Percentiles rank a stretch among this genome's conserved stretches.
These are phyloP conservation scores for Mimachlamys varia DNA, from an alignment of 2,888 invertebrate genomes.

Conservation along the genomic window DNA sequence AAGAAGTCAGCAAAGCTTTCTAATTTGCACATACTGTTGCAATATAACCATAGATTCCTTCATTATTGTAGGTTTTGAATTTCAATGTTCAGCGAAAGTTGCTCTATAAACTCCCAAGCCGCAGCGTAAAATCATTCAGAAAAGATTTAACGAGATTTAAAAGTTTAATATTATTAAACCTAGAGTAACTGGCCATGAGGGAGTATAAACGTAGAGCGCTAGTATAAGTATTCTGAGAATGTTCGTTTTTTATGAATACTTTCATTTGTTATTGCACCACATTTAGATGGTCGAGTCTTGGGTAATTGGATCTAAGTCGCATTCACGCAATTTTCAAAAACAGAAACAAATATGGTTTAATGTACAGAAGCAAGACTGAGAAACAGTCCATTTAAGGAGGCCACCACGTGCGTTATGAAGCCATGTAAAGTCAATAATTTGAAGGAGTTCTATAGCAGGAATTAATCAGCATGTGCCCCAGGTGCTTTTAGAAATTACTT, in stretches of 20 bases:
- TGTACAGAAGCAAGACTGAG: too few relatives aligned
- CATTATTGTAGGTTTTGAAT: background rate
- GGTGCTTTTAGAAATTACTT: too few relatives aligned
- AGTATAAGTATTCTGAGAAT: background rate
- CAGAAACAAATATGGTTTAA: too few relatives aligned
- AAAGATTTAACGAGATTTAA: background rate
- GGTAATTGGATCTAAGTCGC: too few relatives aligned
- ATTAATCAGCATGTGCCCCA: too few relatives aligned
- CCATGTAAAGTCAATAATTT: too few relatives aligned
- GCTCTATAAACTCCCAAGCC: background rate
- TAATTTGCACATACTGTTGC: background rate
- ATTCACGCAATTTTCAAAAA: too few relatives aligned
- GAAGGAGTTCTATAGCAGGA: too few relatives aligned
- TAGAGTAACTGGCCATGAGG: background rate
- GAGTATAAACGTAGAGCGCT: background rate
- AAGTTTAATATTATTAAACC: background rate
- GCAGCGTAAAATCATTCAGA: background rate
- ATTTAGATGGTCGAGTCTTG: background rate
- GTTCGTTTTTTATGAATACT: background rate
- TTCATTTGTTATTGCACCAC: background rate
- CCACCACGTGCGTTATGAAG: too few relatives aligned
- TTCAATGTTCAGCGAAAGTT: background rate
- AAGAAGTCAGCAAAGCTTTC: background rate
- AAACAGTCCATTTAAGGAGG: too few relatives aligned
- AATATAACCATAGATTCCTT: background rate